These are phyloP conservation scores for Vombatus ursinus DNA, from an alignment of 2,113 vertebrate species.

Conservation along the genomic window DNA sequence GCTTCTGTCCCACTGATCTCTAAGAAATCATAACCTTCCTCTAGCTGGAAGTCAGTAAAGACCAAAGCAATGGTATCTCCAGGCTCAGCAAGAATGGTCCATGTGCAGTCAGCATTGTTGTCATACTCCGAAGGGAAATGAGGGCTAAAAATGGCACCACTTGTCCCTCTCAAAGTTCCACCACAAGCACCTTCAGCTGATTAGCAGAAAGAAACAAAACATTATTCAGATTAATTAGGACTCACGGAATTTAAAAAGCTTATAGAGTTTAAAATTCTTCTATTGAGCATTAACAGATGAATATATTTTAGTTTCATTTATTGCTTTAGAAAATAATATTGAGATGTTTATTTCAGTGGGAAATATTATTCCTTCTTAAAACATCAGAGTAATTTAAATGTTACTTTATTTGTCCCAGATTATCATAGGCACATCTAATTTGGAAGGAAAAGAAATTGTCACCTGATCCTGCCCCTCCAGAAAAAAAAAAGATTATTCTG, in stretches of 20 bases:
- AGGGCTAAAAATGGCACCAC: conserved; percentile 94
- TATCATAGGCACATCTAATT: not conserved
- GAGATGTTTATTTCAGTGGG: not conserved
- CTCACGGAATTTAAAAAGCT: not conserved
- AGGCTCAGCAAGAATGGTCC: conserved; percentile 96
- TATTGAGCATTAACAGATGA: not conserved
- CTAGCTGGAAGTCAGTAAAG: conserved; percentile 97
- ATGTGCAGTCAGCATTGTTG: conserved; percentile 97
- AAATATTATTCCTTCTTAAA: not conserved
- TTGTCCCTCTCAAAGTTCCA: conserved; percentile 94
- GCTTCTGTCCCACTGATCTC: conserved; percentile 99
- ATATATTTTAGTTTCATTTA: not conserved
- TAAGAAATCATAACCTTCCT: conserved; percentile 97
- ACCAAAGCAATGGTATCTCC: conserved; percentile 98
- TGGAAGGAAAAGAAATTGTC: not conserved
- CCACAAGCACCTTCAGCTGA: conserved; percentile 97
- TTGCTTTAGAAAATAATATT: not conserved
- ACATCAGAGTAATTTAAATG: not conserved
- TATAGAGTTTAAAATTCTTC: not conserved
- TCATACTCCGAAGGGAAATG: conserved; percentile 96
- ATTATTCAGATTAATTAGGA: not conserved
- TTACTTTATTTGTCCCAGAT: not conserved
- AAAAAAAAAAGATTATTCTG: not conserved
- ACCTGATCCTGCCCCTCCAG: no score
- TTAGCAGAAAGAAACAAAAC: not conserved